Base-by-base conservation (phyloP, 1,140 invertebrate genomes). In the Schlechtendalia chinensis region DNA sequence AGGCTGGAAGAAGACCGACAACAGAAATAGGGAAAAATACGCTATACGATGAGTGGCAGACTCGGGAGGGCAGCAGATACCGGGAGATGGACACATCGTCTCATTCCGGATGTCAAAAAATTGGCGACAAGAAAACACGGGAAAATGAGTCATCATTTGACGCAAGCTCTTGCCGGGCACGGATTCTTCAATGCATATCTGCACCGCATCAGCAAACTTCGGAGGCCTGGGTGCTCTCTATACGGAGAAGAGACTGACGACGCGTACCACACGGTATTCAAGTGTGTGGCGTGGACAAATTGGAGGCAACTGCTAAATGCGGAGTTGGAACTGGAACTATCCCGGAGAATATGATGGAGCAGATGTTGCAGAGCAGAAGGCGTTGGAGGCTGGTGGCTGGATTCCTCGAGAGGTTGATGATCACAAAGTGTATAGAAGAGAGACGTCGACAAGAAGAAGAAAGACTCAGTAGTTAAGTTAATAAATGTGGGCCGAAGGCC, bases 161-260 rank as follows among this genome's bases (percentile, higher is more conserved):
- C 69, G 11, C 69, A 72, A 50, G 69, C 69, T 8, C 69, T 72
- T 10, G 16, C 69, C 6, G 69, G 69, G 10, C 69, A 72, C 22
- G 69, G 69, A 16, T 72, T 16, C 39, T 72, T 16, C n/a, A n/a
- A n/a, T n/a, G 12, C 16, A 72, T 72, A 16, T 32, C 27, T 72
- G 19, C 69, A 72, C 17, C 53, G 53, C n/a, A 22, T 10, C 10
- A 65, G 22, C 12, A n/a, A 12, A 22, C 10, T 22, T 22, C 11
- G 12, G 12, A 65, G 22, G 11, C 22, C 61, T 11, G n/a, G 10
- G 10, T 65, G 61, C 22, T 22, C n/a, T 11, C 27, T 65, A n/a
- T 65, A 22, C 61, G n/a, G n/a, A 22, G 61, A n/a, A 11, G 11
- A 65, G 12, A 22, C 22, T 12, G 61, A 65, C 22, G 27, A n/a